Evolutionary conservation across 2,888 invertebrate genomes (phyloP).

Genomic region (Calameuta pallipes): DNA sequence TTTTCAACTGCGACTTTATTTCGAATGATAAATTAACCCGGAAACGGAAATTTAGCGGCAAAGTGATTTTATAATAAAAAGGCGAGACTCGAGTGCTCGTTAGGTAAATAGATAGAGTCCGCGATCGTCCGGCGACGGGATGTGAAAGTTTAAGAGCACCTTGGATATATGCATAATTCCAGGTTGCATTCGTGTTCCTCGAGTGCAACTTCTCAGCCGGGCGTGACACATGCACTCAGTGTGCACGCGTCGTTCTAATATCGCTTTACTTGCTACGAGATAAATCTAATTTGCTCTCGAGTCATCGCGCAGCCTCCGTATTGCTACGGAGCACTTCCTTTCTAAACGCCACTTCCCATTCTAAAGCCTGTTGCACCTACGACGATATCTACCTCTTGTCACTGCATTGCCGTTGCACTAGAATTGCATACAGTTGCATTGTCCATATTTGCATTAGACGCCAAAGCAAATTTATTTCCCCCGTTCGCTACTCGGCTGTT

Average conservation of each 20-base stretch:
- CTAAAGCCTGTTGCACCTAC: not conserved
- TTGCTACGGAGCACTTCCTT: constrained; percentile 28
- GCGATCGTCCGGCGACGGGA: constrained; percentile 34
- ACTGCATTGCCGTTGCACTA: too few species aligned
- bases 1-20: too few species aligned
- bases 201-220: constrained; percentile 22
- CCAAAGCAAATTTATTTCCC: too few species aligned
- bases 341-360: constrained; percentile 30
- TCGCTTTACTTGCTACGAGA: constrained; percentile 27
- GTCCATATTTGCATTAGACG: too few species aligned
- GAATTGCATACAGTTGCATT: too few species aligned
- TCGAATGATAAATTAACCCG: too few species aligned
- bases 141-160: constrained; percentile 49
- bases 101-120: too few species aligned
- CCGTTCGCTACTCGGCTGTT: too few species aligned
- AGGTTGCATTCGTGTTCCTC: constrained; percentile 19
- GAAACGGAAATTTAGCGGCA: too few species aligned
- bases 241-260: constrained; percentile 25
- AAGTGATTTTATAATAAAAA: too few species aligned
- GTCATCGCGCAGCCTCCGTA: constrained; percentile 16
- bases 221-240: constrained; percentile 7
- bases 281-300: constrained; percentile 25
- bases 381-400: not conserved
- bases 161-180: constrained; percentile 47
- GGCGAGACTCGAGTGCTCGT: too few species aligned